Conservation (phyloP, 2,113 vertebrate species). For the Ovis aries region ARS-UI_Ramb_v3.0 NC_056055.1:111860001-111860500, state of each 20-base stretch:
- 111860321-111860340: accelerated
- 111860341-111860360: neutral
- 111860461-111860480: neutral
- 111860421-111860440: neutral
- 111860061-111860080: neutral
- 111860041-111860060: neutral
- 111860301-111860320: neutral
- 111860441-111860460: neutral
- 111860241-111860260: neutral
- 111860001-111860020: slow-evolving; percentile 10
- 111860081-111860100: neutral
- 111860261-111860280: neutral
- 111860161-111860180: neutral
- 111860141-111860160: neutral
- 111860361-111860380: neutral
- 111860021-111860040: neutral
- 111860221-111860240: neutral
- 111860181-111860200: neutral
- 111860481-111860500: neutral
- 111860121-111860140: neutral
- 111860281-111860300: neutral
- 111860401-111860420: neutral
- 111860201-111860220: neutral
- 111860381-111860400: neutral
- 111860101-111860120: neutral